These are phyloP conservation scores for Micropterix aruncella DNA, from an alignment of 2,888 invertebrate genomes.

Conservation along the genomic window DNA sequence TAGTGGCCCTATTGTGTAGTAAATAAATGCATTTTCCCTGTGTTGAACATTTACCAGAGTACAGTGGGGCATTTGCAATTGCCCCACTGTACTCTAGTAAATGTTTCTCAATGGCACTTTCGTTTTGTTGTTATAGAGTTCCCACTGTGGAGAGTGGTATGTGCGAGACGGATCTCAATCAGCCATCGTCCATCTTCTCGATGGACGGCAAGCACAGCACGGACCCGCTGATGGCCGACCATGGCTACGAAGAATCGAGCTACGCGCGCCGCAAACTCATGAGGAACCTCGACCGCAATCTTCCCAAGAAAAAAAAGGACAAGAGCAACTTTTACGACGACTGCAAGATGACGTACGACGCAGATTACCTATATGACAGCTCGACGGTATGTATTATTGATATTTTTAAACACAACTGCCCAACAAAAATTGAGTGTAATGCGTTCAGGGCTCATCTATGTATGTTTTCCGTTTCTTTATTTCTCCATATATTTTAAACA, in stretches of 20 bases:
- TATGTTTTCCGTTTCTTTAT: too few species aligned
- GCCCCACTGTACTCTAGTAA: too few species aligned
- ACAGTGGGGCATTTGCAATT: too few species aligned
- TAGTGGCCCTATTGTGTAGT: too few species aligned
- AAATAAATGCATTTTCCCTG: too few species aligned
- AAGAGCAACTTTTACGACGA: conserved; percentile 38
- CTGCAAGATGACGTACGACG: conserved; percentile 32
- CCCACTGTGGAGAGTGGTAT: not conserved
- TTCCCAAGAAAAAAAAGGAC: conserved; percentile 19
- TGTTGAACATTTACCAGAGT: too few species aligned
- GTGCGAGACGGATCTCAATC: conserved; percentile 18
- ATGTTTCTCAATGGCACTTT: too few species aligned
- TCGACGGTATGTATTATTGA: conserved; percentile 21
- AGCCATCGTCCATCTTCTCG: conserved; percentile 28
- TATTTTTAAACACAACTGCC: conserved; percentile 29
- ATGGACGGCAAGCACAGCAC: conserved; percentile 26
- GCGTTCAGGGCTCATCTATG: too few species aligned
- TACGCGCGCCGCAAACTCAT: conserved; percentile 32
- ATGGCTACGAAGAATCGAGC: conserved; percentile 33
- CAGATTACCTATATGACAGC: conserved; percentile 34
- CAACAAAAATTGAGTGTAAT: too few species aligned
- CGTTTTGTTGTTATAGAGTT: too few species aligned
- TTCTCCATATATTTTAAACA: too few species aligned
- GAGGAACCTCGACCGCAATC: conserved; percentile 32
- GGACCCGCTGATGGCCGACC: conserved; percentile 33